Conservation (phyloP, 2,797 vertebrate species). For the Syngnathus acus region DNA sequence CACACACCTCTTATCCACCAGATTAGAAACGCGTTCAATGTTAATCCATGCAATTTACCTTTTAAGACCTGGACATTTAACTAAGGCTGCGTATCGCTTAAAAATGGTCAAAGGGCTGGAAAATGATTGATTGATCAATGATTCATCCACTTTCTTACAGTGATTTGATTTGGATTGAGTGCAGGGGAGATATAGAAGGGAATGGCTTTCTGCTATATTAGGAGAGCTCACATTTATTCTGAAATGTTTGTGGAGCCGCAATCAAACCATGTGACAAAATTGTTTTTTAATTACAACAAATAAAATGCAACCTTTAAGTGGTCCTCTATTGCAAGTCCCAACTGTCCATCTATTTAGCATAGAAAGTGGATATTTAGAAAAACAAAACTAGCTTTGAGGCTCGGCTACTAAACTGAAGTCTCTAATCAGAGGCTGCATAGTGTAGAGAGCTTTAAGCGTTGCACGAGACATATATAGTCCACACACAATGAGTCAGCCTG, state of each 20-base stretch:
- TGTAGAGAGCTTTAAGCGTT: not conserved
- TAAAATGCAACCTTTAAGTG: no score
- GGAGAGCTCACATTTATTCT: not conserved
- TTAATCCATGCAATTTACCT: not conserved
- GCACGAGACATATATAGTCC: not conserved
- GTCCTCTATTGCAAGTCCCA: not conserved
- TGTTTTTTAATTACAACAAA: no score
- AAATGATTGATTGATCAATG: no score
- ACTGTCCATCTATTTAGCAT: not conserved
- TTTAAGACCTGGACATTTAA: constrained; percentile 6
- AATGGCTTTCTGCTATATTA: constrained; percentile 5
- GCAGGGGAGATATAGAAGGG: not conserved
- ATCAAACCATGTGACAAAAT: no score
- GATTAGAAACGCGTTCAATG: not conserved
- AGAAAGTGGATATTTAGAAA: not conserved
- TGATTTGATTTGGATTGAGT: constrained; percentile 8
- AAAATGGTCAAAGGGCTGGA: constrained; percentile 6
- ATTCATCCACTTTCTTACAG: not conserved
- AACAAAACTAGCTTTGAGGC: not conserved
- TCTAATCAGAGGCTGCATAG: no score
- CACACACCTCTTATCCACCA: not conserved
- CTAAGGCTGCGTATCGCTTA: not conserved
- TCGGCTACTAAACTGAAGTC: not conserved
- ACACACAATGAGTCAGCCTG: constrained; percentile 6
- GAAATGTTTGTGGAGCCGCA: no score